A percentile compares a stretch with the other conserved stretches of the same genome.
Conservation (phyloP, 1,140 invertebrate genomes). For the Drosophila willistoni region DNA sequence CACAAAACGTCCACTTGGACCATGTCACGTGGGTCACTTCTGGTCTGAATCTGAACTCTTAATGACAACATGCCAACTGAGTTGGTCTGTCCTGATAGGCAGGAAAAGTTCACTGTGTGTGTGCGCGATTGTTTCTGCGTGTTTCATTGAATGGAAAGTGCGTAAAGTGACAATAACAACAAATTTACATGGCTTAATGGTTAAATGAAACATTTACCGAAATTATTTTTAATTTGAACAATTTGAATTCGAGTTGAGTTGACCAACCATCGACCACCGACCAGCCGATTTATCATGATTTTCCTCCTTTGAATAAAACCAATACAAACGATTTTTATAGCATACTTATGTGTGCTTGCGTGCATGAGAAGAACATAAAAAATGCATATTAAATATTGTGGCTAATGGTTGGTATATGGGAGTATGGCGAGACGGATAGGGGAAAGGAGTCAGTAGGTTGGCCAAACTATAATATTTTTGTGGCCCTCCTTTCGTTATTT, state of each 20-base stretch:
- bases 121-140: constrained; percentile 47
- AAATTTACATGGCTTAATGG: constrained; percentile 71
- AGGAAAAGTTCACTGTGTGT: constrained; percentile 34
- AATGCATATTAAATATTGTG: constrained; percentile 67
- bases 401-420: constrained; percentile 35
- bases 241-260: constrained; percentile 26
- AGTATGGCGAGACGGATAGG: background rate
- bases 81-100: constrained; percentile 22
- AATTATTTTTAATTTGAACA: constrained; percentile 58
- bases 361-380: constrained; percentile 44
- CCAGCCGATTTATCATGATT: constrained; percentile 4
- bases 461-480: constrained; percentile 48
- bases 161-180: constrained; percentile 52
- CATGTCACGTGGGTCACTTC: constrained; percentile 31
- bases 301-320: background rate
- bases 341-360: constrained; percentile 56
- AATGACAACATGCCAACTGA: constrained; percentile 65
- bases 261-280: background rate
- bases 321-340: constrained; percentile 64
- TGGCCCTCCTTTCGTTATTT: constrained; percentile 7
- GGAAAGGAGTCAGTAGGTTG: background rate
- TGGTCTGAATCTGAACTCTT: constrained; percentile 41
- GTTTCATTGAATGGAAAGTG: constrained; percentile 73
- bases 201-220: constrained; percentile 47
- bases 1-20: background rate